Base-by-base conservation (phyloP, 2,888 invertebrate species). In the Trachelus troglodyta region DNA sequence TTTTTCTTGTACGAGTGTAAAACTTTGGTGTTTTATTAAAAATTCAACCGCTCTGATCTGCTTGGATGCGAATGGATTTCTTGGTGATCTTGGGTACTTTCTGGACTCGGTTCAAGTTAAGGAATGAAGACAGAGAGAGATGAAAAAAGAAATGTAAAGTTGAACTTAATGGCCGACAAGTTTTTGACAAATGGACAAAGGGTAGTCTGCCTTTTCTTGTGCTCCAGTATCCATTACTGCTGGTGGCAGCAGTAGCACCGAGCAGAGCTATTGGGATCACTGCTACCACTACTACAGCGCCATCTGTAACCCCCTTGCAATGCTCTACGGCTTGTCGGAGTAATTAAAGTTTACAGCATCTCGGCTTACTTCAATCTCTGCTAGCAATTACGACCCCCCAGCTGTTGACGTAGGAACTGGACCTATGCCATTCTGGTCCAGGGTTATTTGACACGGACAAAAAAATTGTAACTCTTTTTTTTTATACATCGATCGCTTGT, bases 341-440 rank as follows among this genome's bases (percentile, higher is more conserved):
- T 83, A 79, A 83, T 83, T 83, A 81, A 82, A 82, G 81, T 83
- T 82, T 79, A 80, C 79, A 80, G 77, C 82, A 81, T 81, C 80
- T 78, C 78, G 76, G 78, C 77, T 82, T 82, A 82, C 81, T 83
- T 81, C 77, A 81, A 81, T 79, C 79, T 81, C 80, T 79, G 79
- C 69, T 30, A 69, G 68, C 31, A 75, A 75, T 75, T 75, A 68
- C 75, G 69, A 68, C 75, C 11, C 15, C 6, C 69, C 75, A 69
- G 56, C 69, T 69, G 75, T 75, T 75, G 75, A 75, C 75, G 69
- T 33, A 75, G 69, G n/a, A 69, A 75, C 68, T 69, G 69, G 31
- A 35, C 31, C 11, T 3, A 69, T 11, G 34, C 2, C 56, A 56
- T 23, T 9, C 23, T 9, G 56, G 56, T 56, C 23, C 23, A 56